Evolutionary conservation across 2,888 invertebrate species (phyloP).

Genomic region (Yponomeuta plumbellus): DNA sequence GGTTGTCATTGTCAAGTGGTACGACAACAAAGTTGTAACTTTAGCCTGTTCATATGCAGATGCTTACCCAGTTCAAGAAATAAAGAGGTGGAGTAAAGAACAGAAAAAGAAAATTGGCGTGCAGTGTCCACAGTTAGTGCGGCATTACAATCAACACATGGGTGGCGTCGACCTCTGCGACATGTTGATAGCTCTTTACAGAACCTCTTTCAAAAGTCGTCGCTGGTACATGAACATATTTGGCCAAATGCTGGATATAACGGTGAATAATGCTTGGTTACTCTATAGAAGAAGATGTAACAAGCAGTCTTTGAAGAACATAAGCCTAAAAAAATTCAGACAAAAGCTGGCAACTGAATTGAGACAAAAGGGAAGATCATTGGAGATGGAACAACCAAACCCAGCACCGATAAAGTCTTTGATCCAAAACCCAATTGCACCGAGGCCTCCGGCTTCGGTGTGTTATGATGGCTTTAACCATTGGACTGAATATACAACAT

Average conservation of each 20-base stretch:
- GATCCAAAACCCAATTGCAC: slow-evolving; percentile 19
- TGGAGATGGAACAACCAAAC: slow-evolving; percentile 20
- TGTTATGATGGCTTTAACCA: slow-evolving; percentile 19
- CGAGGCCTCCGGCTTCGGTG: slow-evolving; percentile 16
- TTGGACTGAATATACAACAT: slow-evolving; percentile 19
- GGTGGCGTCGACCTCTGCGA: slow-evolving; percentile 21
- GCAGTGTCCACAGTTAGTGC: slow-evolving; percentile 22
- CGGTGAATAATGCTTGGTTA: slow-evolving; percentile 20
- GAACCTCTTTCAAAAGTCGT: slow-evolving; percentile 19
- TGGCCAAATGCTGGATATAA: slow-evolving; percentile 23
- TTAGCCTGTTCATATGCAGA: slow-evolving; percentile 21
- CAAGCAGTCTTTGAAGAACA: too few species aligned
- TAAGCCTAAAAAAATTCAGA: slow-evolving; percentile 15
- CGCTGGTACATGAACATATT: slow-evolving; percentile 23
- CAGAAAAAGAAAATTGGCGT: slow-evolving; percentile 19
- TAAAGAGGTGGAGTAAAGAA: slow-evolving; percentile 11
- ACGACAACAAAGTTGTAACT: slow-evolving; percentile 23
- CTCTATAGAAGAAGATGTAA: slow-evolving; percentile 18
- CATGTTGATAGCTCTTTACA: slow-evolving; percentile 14
- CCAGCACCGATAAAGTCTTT: slow-evolving; percentile 19
- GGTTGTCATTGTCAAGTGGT: slow-evolving; percentile 21
- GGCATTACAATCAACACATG: slow-evolving; percentile 24
- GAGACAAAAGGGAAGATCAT: slow-evolving; percentile 20
- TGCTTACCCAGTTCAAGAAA: slow-evolving; percentile 12
- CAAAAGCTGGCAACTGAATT: slow-evolving; percentile 17